phyloP scores from a whole-genome alignment of 2,113 vertebrate species.

The Chaenocephalus aceratus region DNA sequence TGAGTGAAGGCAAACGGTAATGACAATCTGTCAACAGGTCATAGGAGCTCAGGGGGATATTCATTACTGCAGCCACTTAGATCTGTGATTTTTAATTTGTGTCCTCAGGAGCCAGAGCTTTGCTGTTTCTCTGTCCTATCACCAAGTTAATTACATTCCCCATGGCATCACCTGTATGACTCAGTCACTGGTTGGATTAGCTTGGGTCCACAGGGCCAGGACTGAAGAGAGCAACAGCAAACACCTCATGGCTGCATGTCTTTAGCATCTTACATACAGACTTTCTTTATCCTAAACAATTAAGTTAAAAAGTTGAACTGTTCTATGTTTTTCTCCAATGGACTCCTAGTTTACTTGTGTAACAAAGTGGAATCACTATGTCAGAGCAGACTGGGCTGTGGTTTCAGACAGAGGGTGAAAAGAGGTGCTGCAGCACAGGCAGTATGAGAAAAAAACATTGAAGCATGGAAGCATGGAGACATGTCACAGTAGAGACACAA shows the following conservation, averaged over 20 bases:
- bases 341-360: too few species aligned
- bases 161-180: conserved; percentile 51
- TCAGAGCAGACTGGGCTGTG: too few species aligned
- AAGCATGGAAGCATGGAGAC: background rate
- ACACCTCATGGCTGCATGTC: conserved; percentile 29
- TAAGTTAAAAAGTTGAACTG: background rate
- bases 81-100: conserved; percentile 42
- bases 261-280: conserved; percentile 21
- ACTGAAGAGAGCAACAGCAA: conserved; percentile 45
- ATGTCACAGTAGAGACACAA: too few species aligned
- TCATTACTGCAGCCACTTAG: conserved; percentile 36
- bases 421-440: too few species aligned
- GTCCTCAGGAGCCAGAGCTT: conserved; percentile 40
- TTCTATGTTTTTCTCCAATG: too few species aligned
- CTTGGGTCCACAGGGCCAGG: conserved; percentile 28
- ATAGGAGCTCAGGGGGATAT: conserved; percentile 28
- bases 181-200: conserved; percentile 62
- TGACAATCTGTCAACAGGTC: conserved; percentile 29
- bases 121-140: conserved; percentile 48
- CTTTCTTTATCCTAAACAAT: conserved; percentile 1
- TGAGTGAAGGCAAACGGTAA: conserved; percentile 7
- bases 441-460: background rate
- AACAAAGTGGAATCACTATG: too few species aligned
- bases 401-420: too few species aligned
- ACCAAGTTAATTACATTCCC: conserved; percentile 63